These are phyloP conservation scores for Globodera rostochiensis DNA, from an alignment of 1,140 invertebrate species.

Conservation along the genomic window DNA sequence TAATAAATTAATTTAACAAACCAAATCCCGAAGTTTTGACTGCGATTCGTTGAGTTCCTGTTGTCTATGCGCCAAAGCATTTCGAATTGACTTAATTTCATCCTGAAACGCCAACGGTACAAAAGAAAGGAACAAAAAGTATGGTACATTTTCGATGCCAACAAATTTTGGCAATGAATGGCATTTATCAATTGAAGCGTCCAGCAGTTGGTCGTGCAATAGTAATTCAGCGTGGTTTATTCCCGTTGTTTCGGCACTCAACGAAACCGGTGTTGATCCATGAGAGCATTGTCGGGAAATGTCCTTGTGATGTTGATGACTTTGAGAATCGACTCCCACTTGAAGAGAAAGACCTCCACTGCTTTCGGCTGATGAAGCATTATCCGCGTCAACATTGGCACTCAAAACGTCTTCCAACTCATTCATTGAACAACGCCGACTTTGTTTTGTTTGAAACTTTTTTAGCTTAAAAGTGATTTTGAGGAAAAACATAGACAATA, in stretches of 20 bases:
- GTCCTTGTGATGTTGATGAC: background rate
- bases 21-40: constrained; percentile 41
- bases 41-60: constrained; percentile 15
- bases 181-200: constrained; percentile 10
- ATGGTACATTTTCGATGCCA: constrained; percentile 22
- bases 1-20: constrained; percentile 10
- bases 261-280: background rate
- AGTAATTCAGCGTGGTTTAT: background rate
- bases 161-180: constrained; percentile 10
- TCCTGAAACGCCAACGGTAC: background rate
- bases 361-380: background rate
- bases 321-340: background rate
- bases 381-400: background rate
- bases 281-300: background rate
- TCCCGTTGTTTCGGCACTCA: background rate
- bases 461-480: constrained; percentile 6
- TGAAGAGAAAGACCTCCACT: background rate
- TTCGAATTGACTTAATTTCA: background rate
- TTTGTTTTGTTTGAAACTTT: constrained; percentile 31
- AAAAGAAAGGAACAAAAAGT: background rate
- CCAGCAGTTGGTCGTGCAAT: background rate
- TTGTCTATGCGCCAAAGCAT: constrained; percentile 19
- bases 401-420: constrained; percentile 3
- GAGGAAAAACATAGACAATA: background rate
- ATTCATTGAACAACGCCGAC: constrained; percentile 6